Evolutionary conservation across 1,140 invertebrate genomes (phyloP).

Genomic region (Temnothorax longispinosus): DNA sequence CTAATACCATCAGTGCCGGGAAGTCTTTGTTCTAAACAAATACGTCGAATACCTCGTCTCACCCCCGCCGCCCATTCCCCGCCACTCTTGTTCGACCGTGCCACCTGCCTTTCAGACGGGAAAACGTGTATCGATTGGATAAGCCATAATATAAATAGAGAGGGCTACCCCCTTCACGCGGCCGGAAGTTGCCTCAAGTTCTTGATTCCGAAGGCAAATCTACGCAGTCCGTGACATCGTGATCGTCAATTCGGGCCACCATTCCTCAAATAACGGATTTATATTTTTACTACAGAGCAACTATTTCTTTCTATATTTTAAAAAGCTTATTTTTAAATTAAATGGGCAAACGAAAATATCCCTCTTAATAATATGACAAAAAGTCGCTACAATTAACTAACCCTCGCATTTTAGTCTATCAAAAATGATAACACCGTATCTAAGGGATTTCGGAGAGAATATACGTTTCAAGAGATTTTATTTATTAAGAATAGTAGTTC

Average conservation of each 20-base stretch:
- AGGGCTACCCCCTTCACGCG: slow-evolving; percentile 48
- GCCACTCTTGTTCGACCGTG: slow-evolving; percentile 61
- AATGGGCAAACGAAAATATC: not conserved
- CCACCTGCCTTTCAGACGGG: slow-evolving; percentile 70
- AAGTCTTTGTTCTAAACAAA: slow-evolving; percentile 85
- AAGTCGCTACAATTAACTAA: not conserved
- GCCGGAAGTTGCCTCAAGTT: slow-evolving; percentile 18
- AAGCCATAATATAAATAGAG: slow-evolving; percentile 73
- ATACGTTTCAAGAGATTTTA: not conserved
- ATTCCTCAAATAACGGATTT: not conserved
- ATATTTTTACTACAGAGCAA: not conserved
- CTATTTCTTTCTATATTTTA: not conserved
- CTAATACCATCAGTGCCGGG: slow-evolving; percentile 75
- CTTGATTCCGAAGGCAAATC: slow-evolving; percentile 4
- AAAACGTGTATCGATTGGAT: slow-evolving; percentile 78
- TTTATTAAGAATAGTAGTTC: slow-evolving; percentile 56
- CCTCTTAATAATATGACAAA: not conserved
- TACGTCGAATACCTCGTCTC: slow-evolving; percentile 69
- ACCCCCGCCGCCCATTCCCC: slow-evolving; percentile 32
- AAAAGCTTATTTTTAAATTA: not conserved
- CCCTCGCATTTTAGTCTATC: not conserved
- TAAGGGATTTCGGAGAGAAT: not conserved
- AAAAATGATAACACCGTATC: not conserved
- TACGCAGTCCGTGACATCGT: not conserved
- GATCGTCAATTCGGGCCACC: not conserved